Percentiles rank a stretch among this genome's conserved stretches.
These are phyloP conservation scores for Lochmaea capreae DNA, from an alignment of 2,888 invertebrate genomes.

Conservation along the genomic window DNA sequence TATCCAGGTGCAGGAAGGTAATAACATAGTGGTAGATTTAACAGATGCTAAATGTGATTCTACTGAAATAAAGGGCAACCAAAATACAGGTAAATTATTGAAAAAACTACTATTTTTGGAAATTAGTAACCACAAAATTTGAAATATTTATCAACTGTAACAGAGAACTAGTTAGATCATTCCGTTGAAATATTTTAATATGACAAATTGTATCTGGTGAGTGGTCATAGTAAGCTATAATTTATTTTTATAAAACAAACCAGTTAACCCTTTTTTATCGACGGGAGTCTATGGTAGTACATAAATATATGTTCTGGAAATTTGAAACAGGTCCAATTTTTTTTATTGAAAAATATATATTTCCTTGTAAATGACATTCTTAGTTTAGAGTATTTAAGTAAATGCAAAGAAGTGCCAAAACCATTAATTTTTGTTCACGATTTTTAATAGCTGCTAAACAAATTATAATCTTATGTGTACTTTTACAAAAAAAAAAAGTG, in stretches of 20 bases:
- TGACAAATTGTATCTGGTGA: neutral
- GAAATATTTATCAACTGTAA: neutral
- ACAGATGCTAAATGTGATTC: conserved; percentile 57
- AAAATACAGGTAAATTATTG: conserved; percentile 60
- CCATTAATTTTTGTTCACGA: neutral
- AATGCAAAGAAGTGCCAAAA: neutral
- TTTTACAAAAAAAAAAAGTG: too few species aligned
- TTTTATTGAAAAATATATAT: too few species aligned
- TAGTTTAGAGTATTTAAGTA: too few species aligned
- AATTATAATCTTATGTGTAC: neutral
- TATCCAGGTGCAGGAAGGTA: conserved; percentile 56
- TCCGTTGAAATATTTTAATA: neutral
- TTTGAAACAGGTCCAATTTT: too few species aligned
- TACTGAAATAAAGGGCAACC: conserved; percentile 53
- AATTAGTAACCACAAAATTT: conserved; percentile 1
- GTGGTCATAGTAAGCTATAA: neutral
- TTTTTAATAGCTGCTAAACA: neutral
- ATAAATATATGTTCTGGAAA: too few species aligned
- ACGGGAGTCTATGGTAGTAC: too few species aligned
- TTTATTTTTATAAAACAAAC: too few species aligned
- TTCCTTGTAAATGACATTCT: too few species aligned
- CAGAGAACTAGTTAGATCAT: neutral
- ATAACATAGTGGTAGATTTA: conserved; percentile 60
- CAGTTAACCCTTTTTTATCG: too few species aligned
- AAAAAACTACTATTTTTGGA: neutral